Evolutionary conservation across 2,888 invertebrate species (phyloP).

Genomic region (Ophion slaviceki): DNA sequence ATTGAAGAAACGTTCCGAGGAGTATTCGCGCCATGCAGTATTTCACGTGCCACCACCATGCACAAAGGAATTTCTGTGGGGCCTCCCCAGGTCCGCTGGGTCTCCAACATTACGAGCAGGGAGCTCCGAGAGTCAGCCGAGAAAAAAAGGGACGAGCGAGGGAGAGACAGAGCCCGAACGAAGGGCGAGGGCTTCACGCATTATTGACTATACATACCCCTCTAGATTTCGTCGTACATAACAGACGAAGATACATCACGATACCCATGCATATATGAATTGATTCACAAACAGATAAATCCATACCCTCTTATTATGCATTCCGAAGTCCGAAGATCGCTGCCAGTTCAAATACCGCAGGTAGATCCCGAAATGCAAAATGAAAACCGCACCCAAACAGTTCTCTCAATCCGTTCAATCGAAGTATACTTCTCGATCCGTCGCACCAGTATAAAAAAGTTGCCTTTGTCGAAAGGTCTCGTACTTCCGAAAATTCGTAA

Average conservation of each 20-base stretch:
- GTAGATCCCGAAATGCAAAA: no score
- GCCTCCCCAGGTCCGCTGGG: constrained; percentile 4
- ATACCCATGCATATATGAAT: constrained; percentile 10
- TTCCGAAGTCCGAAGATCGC: no score
- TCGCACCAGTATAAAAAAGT: not conserved
- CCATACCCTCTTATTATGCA: not conserved
- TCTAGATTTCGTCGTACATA: not conserved
- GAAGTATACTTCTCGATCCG: no score
- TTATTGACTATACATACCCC: not conserved
- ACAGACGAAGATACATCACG: not conserved
- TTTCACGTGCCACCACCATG: constrained; percentile 23
- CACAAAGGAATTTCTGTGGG: constrained; percentile 55
- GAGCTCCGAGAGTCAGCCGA: constrained; percentile 18
- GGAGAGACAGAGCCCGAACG: constrained; percentile 13
- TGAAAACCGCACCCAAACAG: no score
- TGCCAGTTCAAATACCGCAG: no score
- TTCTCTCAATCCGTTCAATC: no score
- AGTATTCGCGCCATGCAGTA: constrained; percentile 7
- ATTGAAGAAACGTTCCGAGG: constrained; percentile 21
- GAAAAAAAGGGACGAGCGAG: not conserved
- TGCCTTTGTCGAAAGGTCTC: not conserved
- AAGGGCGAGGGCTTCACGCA: not conserved
- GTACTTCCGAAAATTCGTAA: not conserved
- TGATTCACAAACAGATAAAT: constrained; percentile 3
- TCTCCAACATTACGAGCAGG: constrained; percentile 3